Conservation (phyloP, 37 sponge, comb jelly and placozoan genomes). For the Dysidea cf. avara region DNA sequence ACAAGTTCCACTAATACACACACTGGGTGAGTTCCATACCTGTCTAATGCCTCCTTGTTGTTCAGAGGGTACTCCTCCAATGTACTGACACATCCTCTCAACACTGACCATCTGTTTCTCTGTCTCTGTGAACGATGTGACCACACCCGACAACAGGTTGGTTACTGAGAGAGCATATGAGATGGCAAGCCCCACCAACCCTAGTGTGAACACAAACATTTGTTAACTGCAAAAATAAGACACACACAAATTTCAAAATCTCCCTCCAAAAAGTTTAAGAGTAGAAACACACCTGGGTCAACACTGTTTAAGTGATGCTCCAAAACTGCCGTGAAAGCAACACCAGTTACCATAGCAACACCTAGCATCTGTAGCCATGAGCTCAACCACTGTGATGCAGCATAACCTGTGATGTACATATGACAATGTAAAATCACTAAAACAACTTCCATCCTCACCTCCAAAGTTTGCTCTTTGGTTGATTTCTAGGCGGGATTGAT, state of each 20-base stretch:
- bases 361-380: constrained; percentile 91
- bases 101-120: constrained; percentile 98
- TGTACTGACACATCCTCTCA: constrained; percentile 93
- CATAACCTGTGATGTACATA: constrained; percentile 56
- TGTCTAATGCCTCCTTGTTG: constrained; percentile 14
- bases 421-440: too few relatives aligned
- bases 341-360: constrained; percentile 83
- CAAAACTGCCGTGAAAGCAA: constrained; percentile 85
- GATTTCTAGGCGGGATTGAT: constrained; percentile 65
- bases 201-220: constrained; percentile 18
- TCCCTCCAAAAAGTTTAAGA: neutral
- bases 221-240: neutral
- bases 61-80: constrained; percentile 72
- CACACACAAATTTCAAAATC: neutral
- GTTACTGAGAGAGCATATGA: constrained; percentile 95
- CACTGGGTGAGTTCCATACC: constrained; percentile 13
- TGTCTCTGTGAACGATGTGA: constrained; percentile 90
- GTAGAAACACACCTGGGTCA: constrained; percentile 65
- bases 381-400: constrained; percentile 81
- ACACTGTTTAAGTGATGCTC: constrained; percentile 85
- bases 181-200: constrained; percentile 93
- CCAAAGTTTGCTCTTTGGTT: constrained; percentile 90
- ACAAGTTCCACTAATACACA: neutral
- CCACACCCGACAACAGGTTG: constrained; percentile 72
- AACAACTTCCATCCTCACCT: constrained; percentile 49